Evolutionary conservation across 2,113 vertebrate genomes (phyloP).

Genomic region (Chroicocephalus ridibundus): DNA sequence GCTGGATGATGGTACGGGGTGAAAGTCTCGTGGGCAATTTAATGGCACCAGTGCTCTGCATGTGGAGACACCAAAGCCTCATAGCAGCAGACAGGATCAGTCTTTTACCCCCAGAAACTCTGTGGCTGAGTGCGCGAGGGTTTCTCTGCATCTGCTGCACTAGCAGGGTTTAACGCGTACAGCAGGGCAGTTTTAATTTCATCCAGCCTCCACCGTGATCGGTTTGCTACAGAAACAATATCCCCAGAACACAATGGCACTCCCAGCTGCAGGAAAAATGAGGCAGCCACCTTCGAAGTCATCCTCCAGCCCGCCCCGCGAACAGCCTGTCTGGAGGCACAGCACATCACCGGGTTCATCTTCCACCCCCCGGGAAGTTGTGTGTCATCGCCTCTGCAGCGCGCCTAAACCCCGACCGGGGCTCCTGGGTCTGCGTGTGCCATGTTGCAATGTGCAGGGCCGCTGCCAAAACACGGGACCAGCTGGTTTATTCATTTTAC

Average conservation of each 20-base stretch:
- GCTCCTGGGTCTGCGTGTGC: background rate
- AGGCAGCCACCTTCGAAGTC: slow-evolving; percentile 19
- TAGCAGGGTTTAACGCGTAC: background rate
- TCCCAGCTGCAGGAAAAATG: background rate
- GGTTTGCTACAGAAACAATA: background rate
- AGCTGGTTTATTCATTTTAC: slow-evolving; percentile 67
- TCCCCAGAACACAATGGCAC: background rate
- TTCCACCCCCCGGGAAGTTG: background rate
- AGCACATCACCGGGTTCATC: background rate
- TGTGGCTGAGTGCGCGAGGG: background rate
- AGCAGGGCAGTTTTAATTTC: background rate
- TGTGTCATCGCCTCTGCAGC: slow-evolving; percentile 30
- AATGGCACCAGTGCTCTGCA: background rate
- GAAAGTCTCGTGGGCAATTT: background rate
- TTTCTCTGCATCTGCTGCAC: background rate
- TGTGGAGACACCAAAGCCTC: fast-evolving
- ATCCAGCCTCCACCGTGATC: background rate
- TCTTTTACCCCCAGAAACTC: background rate
- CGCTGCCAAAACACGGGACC: slow-evolving; percentile 23
- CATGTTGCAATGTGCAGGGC: background rate
- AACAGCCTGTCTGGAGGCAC: background rate
- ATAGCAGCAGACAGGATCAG: background rate
- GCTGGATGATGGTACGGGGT: background rate
- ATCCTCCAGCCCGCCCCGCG: background rate
- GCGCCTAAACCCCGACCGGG: background rate